Conservation (phyloP, 2,888 invertebrate genomes). For the Tachystola acroxantha region DNA sequence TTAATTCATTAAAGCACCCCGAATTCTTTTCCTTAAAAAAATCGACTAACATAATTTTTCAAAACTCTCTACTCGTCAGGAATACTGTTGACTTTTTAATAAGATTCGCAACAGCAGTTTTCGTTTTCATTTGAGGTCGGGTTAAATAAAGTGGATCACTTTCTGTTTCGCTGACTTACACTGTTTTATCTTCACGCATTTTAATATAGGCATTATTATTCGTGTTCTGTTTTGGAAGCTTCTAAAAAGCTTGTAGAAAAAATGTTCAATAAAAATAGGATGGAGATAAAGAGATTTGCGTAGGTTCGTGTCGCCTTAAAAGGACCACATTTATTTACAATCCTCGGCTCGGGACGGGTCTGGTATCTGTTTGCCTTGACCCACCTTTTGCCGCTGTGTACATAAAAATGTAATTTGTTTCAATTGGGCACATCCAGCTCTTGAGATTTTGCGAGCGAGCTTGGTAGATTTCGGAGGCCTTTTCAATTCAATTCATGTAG, state of each 20-base stretch:
- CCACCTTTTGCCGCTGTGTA: slow-evolving; percentile 24
- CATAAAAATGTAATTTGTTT: slow-evolving; percentile 34
- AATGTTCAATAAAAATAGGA: slow-evolving; percentile 6
- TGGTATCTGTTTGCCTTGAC: slow-evolving; percentile 26
- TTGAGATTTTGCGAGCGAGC: slow-evolving; percentile 5
- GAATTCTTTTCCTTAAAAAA: too few species aligned
- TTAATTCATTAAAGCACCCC: too few species aligned
- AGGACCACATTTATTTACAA: slow-evolving; percentile 24
- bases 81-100: too few species aligned
- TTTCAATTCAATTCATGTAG: too few species aligned
- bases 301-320: slow-evolving; percentile 7
- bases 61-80: not conserved
- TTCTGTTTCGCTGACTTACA: slow-evolving; percentile 24
- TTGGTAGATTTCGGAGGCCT: too few species aligned
- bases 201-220: not conserved
- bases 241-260: not conserved
- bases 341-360: slow-evolving; percentile 32
- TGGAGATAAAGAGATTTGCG: slow-evolving; percentile 9
- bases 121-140: slow-evolving; percentile 32
- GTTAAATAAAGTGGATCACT: slow-evolving; percentile 33
- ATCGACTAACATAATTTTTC: too few species aligned
- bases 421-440: slow-evolving; percentile 17
- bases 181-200: not conserved
- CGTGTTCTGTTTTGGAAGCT: not conserved
- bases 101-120: slow-evolving; percentile 4